Percentiles rank a stretch among this genome's conserved stretches.
phyloP scores from a whole-genome alignment of 1,140 invertebrate species.

The Scylla paramamosain region DNA sequence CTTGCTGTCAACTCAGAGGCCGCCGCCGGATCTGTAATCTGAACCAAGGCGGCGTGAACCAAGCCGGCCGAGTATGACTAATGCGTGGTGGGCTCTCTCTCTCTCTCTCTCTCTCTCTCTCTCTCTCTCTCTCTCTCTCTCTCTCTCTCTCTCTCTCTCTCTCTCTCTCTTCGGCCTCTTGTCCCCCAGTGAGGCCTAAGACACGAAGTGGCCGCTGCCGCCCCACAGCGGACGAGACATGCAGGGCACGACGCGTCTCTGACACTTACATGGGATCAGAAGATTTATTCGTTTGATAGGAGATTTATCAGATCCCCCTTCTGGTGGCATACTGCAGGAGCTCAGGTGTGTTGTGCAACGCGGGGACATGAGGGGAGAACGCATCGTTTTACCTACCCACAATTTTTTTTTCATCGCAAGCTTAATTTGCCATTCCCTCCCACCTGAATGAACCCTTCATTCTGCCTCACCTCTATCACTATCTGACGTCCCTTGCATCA shows the following conservation, averaged over 20 bases:
- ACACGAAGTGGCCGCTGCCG: not conserved
- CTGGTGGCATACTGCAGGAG: not conserved
- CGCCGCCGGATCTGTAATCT: slow-evolving; percentile 41
- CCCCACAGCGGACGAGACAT: not conserved
- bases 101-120: not conserved
- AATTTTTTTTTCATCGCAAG: no score
- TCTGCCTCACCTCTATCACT: no score
- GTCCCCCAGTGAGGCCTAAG: not conserved
- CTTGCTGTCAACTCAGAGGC: slow-evolving; percentile 36
- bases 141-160: slow-evolving; percentile 45
- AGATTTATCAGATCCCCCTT: not conserved
- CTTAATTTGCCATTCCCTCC: no score
- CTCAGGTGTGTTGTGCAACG: not conserved
- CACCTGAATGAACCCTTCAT: no score
- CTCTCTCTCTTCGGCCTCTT: not conserved
- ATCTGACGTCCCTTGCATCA: no score
- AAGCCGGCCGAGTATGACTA: slow-evolving; percentile 40
- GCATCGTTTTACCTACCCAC: not conserved
- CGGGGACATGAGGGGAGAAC: not conserved
- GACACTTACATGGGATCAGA: not conserved
- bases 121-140: not conserved
- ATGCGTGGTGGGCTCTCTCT: not conserved
- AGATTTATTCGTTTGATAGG: slow-evolving; percentile 5
- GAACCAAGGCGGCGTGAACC: slow-evolving; percentile 36
- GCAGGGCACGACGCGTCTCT: not conserved